phyloP scores from a whole-genome alignment of 2,113 vertebrate genomes.

The Chaetops frenatus region DNA sequence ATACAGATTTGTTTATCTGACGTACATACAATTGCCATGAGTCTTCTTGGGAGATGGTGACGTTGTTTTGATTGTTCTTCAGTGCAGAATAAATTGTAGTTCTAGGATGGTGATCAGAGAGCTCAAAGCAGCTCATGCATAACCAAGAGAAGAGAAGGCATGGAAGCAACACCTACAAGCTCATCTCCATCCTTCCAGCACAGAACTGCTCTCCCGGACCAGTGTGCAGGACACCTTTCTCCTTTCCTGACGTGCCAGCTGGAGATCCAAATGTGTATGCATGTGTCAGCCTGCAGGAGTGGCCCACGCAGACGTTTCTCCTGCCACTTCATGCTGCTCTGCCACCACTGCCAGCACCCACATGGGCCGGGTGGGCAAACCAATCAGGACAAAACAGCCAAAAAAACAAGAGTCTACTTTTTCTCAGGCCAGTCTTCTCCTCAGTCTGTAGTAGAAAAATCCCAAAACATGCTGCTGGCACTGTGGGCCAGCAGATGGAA shows the following conservation, averaged over 20 bases:
- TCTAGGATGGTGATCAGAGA: not conserved
- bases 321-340: not conserved
- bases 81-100: not conserved
- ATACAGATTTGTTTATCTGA: not conserved
- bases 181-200: not conserved
- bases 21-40: not conserved
- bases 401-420: not conserved
- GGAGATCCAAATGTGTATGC: not conserved
- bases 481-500: accelerated
- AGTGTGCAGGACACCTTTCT: not conserved
- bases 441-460: not conserved
- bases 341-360: not conserved
- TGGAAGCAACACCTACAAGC: not conserved
- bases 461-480: not conserved
- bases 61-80: not conserved
- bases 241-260: not conserved
- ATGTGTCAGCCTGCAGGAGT: not conserved
- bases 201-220: not conserved
- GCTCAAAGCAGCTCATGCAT: not conserved
- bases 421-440: not conserved
- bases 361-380: not conserved
- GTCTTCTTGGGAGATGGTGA: not conserved
- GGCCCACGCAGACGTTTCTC: not conserved
- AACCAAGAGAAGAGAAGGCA: not conserved
- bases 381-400: not conserved